A percentile compares a stretch with the other conserved stretches of the same genome.
Conservation (phyloP, 2,113 vertebrate species). For the Theropithecus gelada region DNA sequence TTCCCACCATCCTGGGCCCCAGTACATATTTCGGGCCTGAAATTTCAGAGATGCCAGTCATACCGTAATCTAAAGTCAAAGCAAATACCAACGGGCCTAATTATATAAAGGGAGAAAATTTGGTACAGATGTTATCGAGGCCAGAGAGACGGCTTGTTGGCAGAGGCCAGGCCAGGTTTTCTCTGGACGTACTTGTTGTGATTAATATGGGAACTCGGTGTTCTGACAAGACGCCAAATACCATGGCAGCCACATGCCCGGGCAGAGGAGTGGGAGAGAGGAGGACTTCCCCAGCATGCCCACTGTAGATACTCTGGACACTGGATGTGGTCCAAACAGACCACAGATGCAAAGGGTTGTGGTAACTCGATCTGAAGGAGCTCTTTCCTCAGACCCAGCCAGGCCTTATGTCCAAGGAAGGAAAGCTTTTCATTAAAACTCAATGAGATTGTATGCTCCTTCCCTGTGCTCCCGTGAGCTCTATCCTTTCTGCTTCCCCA, state of each 20-base stretch:
- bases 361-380: neutral
- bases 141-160: constrained; percentile 20
- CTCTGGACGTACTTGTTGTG: constrained; percentile 8
- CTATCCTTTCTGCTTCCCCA: neutral
- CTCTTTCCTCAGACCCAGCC: neutral
- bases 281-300: neutral
- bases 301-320: neutral
- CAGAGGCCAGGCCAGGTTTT: constrained; percentile 44
- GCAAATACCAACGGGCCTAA: constrained; percentile 62
- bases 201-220: constrained; percentile 58
- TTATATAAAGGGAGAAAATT: constrained; percentile 72
- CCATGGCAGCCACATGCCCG: neutral
- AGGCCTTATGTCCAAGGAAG: neutral
- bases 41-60: constrained; percentile 64
- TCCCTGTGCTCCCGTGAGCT: neutral
- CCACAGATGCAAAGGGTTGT: neutral
- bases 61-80: constrained; percentile 48
- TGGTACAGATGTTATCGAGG: constrained; percentile 58
- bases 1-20: constrained; percentile 37
- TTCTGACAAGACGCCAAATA: constrained; percentile 38
- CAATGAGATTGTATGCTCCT: neutral
- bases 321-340: neutral
- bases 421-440: neutral
- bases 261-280: neutral
- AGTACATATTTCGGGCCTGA: constrained; percentile 39